Percentiles rank a stretch among this genome's conserved stretches.
Conservation (phyloP, 2,888 invertebrate genomes). For the Anorthoa munda region DNA sequence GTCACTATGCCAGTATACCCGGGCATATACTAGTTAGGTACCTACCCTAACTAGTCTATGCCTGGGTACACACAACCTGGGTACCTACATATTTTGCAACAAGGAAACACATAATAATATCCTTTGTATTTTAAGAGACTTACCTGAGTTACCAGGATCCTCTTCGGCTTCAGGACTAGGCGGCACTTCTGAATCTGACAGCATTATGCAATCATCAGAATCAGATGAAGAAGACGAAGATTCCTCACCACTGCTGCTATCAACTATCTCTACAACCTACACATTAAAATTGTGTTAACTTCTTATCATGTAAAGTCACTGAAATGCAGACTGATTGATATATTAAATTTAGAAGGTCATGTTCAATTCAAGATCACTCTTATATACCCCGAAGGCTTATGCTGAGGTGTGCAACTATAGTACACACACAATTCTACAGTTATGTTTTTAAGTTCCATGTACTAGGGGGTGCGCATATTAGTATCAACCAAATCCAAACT, state of each 20-base stretch:
- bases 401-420: no score
- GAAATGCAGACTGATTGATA: conserved; percentile 22
- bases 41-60: no score
- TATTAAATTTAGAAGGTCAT: background rate
- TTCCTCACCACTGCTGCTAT: conserved; percentile 91
- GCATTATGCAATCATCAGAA: conserved; percentile 95
- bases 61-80: no score
- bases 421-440: no score
- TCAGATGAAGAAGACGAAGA: conserved; percentile 92
- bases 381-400: no score
- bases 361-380: background rate
- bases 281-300: conserved; percentile 61
- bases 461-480: no score
- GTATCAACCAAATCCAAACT: no score
- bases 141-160: conserved; percentile 97
- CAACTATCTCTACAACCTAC: conserved; percentile 94
- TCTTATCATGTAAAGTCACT: conserved; percentile 1
- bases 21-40: background rate
- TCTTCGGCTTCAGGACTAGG: conserved; percentile 96
- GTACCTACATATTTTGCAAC: background rate
- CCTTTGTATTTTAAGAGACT: conserved; percentile 11
- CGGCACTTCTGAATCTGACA: conserved; percentile 95
- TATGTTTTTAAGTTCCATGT: no score
- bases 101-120: background rate
- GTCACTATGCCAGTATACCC: background rate